Percentiles rank a stretch among this genome's conserved stretches.
Evolutionary conservation across 2,797 vertebrate genomes (phyloP).

Genomic region (Peromyscus eremicus): DNA sequence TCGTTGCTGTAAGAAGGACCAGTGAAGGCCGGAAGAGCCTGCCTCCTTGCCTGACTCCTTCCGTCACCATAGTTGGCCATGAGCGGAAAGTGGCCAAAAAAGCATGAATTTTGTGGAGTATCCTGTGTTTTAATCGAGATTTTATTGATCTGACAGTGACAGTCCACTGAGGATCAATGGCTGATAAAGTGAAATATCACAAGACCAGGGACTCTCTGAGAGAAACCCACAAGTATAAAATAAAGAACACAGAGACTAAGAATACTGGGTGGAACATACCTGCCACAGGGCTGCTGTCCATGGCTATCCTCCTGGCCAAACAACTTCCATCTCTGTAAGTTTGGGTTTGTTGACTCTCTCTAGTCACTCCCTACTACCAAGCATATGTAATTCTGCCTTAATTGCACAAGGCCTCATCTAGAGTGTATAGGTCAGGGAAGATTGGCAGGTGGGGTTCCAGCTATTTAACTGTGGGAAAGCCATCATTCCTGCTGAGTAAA

Average conservation of each 20-base stretch:
- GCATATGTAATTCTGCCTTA: not conserved
- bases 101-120: conserved; percentile 66
- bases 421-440: not conserved
- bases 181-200: conserved; percentile 80
- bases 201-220: conserved; percentile 72
- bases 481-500: not conserved
- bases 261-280: conserved; percentile 69
- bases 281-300: conserved; percentile 37
- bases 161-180: conserved; percentile 80
- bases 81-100: conserved; percentile 15
- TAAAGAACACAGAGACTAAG: conserved; percentile 50
- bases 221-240: conserved; percentile 22
- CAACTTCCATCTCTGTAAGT: not conserved
- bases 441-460: too few species aligned
- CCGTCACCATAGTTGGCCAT: not conserved
- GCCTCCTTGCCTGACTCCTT: not conserved
- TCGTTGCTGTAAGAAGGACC: not conserved
- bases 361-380: not conserved
- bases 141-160: conserved; percentile 84
- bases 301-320: not conserved
- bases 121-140: conserved; percentile 82
- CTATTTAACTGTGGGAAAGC: not conserved
- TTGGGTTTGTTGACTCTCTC: not conserved
- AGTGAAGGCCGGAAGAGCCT: not conserved
- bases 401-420: not conserved